Evolutionary conservation across 2,797 vertebrate genomes (phyloP).

Genomic region (Lepus oiostolus): DNA sequence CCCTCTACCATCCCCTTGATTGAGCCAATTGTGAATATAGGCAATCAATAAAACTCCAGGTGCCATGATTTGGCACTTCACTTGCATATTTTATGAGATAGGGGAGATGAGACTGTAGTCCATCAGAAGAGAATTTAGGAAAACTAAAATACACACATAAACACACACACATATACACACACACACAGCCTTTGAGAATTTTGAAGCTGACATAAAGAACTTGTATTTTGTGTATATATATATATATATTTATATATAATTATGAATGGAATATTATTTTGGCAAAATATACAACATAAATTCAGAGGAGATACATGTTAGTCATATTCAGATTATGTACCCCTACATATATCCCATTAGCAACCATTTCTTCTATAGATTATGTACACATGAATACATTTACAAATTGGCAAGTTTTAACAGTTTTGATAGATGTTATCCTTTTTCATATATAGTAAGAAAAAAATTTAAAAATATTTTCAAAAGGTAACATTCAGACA

Average conservation of each 20-base stretch:
- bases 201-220: background rate
- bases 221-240: background rate
- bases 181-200: background rate
- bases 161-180: background rate
- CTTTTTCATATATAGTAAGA: background rate
- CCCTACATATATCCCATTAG: background rate
- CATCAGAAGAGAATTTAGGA: constrained; percentile 18
- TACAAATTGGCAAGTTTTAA: background rate
- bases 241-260: background rate
- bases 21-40: constrained; percentile 77
- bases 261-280: constrained; percentile 39
- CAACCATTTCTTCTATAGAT: background rate
- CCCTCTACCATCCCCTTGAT: constrained; percentile 74
- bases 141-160: background rate
- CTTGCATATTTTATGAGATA: constrained; percentile 57
- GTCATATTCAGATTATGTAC: background rate
- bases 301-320: background rate
- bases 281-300: background rate
- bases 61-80: constrained; percentile 69
- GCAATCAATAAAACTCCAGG: constrained; percentile 83
- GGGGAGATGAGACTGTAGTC: background rate
- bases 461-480: background rate
- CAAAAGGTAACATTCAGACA: background rate
- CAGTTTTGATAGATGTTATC: background rate
- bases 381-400: background rate